Conservation (phyloP, 2,797 vertebrate species). For the Scolopax rusticola region DNA sequence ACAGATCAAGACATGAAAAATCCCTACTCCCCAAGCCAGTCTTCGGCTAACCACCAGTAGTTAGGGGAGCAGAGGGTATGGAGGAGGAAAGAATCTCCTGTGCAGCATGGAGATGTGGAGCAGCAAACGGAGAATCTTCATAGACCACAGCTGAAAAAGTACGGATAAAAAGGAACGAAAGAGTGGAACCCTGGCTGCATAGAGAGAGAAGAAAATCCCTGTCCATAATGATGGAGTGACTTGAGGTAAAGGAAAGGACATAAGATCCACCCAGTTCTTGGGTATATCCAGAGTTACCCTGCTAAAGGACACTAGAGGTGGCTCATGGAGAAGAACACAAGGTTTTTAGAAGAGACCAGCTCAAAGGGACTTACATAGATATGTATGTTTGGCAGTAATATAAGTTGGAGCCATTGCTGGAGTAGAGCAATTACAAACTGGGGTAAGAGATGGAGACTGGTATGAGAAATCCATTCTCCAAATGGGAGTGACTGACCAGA, state of each 20-base stretch:
- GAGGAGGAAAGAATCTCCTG: background rate
- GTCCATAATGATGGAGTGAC: background rate
- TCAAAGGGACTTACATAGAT: background rate
- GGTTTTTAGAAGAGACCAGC: background rate
- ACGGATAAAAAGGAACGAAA: background rate
- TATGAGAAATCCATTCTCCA: constrained; percentile 1
- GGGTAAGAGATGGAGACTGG: background rate
- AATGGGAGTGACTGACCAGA: constrained; percentile 7
- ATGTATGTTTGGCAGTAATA: background rate
- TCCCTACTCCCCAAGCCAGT: background rate
- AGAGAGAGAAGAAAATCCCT: background rate
- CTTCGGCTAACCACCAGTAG: background rate
- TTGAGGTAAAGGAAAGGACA: background rate
- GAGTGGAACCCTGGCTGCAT: background rate
- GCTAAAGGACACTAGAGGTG: background rate
- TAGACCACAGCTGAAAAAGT: background rate
- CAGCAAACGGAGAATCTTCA: background rate
- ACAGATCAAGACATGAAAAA: constrained; percentile 10
- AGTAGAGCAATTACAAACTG: background rate
- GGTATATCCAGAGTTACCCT: background rate
- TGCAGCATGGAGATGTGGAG: background rate
- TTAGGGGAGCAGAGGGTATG: background rate
- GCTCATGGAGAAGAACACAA: background rate
- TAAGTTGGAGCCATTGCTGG: background rate
- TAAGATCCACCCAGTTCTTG: background rate